Percentiles rank a stretch among this genome's conserved stretches.
These are phyloP conservation scores for Megamerina dolium DNA, from an alignment of 2,888 invertebrate species.

Conservation along the genomic window DNA sequence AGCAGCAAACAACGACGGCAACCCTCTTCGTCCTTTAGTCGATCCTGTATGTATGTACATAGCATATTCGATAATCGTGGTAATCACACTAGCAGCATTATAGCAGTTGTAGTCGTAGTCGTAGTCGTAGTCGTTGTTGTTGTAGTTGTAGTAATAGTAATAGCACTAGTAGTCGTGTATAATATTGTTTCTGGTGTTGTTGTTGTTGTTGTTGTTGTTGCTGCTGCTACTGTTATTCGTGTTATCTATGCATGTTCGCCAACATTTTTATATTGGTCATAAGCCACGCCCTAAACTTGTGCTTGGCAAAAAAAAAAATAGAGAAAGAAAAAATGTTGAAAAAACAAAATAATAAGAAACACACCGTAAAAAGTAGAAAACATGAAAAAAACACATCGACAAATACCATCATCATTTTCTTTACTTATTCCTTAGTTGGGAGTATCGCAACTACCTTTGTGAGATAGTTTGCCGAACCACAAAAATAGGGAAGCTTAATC, in stretches of 20 bases:
- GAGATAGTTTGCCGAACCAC: too few relatives aligned
- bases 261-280: slow-evolving; percentile 32
- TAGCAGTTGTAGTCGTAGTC: not conserved
- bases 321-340: not conserved
- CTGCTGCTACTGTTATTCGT: not conserved
- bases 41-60: slow-evolving; percentile 1
- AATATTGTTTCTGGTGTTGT: not conserved
- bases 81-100: too few relatives aligned
- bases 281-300: slow-evolving; percentile 46
- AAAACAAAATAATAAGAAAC: not conserved
- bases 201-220: not conserved
- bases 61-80: too few relatives aligned
- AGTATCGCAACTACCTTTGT: too few relatives aligned
- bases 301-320: slow-evolving; percentile 1
- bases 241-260: slow-evolving; percentile 19
- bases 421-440: too few relatives aligned
- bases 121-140: not conserved
- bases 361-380: not conserved
- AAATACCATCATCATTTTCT: too few relatives aligned
- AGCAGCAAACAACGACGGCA: not conserved
- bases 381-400: too few relatives aligned
- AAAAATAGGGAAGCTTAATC: too few relatives aligned
- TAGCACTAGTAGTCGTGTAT: too few relatives aligned
- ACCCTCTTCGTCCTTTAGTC: slow-evolving; percentile 5
- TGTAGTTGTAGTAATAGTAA: slow-evolving; percentile 9